Evolutionary conservation across 2,797 vertebrate species (phyloP), one percentile per base, ranked within the genome.

Genomic region (Pipistrellus nathusii): DNA sequence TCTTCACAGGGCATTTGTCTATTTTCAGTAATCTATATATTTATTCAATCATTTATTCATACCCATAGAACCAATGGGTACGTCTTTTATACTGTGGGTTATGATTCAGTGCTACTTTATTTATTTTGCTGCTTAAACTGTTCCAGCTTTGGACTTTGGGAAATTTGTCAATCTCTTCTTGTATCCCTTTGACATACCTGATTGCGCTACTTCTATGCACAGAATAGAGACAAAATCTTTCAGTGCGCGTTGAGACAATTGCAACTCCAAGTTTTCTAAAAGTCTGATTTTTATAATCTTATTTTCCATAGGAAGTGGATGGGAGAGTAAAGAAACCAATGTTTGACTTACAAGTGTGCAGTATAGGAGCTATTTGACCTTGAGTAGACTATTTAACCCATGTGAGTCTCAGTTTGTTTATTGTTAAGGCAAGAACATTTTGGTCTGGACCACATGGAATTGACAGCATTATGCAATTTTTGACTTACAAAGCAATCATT

Each of bases 241-340:
- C 13, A 35, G 15, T 81, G n/a, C 44, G 27, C 81, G 53, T 53
- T 83, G 30, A 86, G n/a, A 80, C 6, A 23, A 68, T 55, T 44
- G 83, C 20, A 87, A 85, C 21, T n/a, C 72, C 30, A 69, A 64
- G 27, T 92, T 72, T 94, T 96, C 53, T 85, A 30, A 3, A 77
- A 85, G 20, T 23, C 0, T 91, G 3, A 53, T 8, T 86, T 93
- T 62, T 72, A 38, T 21, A 32, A 76, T 57, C 12, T 84, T 48
- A n/a, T 55, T 83, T 81, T 94, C 32, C 17, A 38, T 35, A 71
- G 18, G 44, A 91, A 91, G 5, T 90, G 11, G 93, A 62, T 76
- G 73, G 2, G 85, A 71, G 6, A 2, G 20, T 73, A 57, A 71
- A 46, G 3, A 77, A 90, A 41, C 30, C 1, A 51, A 6, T 69